Base-by-base conservation (phyloP, 2,113 vertebrate species). In the Phyllopteryx taeniolatus region DNA sequence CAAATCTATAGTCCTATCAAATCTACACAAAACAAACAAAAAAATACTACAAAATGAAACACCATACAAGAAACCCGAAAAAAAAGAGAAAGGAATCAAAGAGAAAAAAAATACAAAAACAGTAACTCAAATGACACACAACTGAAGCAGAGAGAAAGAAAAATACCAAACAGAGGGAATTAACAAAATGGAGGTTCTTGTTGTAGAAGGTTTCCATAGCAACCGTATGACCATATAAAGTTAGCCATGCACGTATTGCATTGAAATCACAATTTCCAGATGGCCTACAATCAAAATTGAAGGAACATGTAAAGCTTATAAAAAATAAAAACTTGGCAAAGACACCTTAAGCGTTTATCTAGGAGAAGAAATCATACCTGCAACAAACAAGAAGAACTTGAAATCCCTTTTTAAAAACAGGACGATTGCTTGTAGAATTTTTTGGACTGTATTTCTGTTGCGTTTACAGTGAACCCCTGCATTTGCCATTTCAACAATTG, bases 321-420 rank as follows among this genome's bases (percentile, higher is more conserved):
- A 46, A 64, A 46, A 68, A 76, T 68, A 51, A 79, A 2, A 84
- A 78, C n/a, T 72, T 72, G 73, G 71, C 82, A 80, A 77, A 83
- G 53, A 80, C 80, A 80, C 75, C 64, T 77, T 76, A 85, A 39
- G 77, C 73, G n/a, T 53, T 53, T 74, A 47, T 83, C 80, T 75
- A 79, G 22, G 9, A 0, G 82, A 81, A 68, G 27, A 76, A 85
- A 86, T 9, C 46, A 74, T 75, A 80, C 78, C 46, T 60, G 44
- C 89, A 89, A 88, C 85, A 79, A 76, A 90, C 78, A 80, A 60
- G 49, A 81, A 85, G n/a, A 64, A 64, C 73, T 76, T 65, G 33
- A 10, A 86, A 86, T 89, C 87, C 88, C 89, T 86, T 88, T 91
- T 91, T 88, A 87, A 89, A 85, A 83, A 74, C 66, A 53, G 66